phyloP scores from a whole-genome alignment of 1,140 invertebrate genomes.

The Drosophila bifasciata region DNA sequence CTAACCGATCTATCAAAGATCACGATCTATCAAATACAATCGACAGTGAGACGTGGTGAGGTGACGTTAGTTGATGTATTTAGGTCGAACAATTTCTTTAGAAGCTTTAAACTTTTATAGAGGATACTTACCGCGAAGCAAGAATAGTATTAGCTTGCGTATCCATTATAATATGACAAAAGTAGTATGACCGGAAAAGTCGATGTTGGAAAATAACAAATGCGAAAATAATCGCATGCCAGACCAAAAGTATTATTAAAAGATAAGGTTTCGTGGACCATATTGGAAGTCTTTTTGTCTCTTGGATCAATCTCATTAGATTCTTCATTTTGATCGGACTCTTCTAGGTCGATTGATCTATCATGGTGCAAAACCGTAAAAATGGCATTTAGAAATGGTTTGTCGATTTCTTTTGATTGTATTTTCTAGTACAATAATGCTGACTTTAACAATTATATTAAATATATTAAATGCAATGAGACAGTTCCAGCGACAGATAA shows the following conservation, averaged over 20 bases:
- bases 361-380: slow-evolving; percentile 86
- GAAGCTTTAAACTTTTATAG: background rate
- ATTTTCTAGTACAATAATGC: slow-evolving; percentile 75
- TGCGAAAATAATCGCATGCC: slow-evolving; percentile 97
- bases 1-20: too few species aligned
- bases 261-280: slow-evolving; percentile 54
- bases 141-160: slow-evolving; percentile 96
- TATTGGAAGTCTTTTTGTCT: slow-evolving; percentile 86
- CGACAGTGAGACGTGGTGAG: too few species aligned
- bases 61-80: too few species aligned
- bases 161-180: slow-evolving; percentile 97
- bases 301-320: slow-evolving; percentile 84
- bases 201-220: slow-evolving; percentile 95
- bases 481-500: slow-evolving; percentile 95
- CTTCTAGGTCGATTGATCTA: background rate
- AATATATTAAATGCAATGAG: slow-evolving; percentile 94
- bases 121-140: slow-evolving; percentile 89
- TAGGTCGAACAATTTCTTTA: too few species aligned
- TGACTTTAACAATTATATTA: slow-evolving; percentile 93
- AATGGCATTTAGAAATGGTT: slow-evolving; percentile 88
- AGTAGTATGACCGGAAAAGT: slow-evolving; percentile 97
- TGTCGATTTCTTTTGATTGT: slow-evolving; percentile 8
- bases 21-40: too few species aligned
- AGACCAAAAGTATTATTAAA: slow-evolving; percentile 87
- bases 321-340: background rate